Conservation (phyloP, 2,888 invertebrate species). For the Ypsolopha scabrella region DNA sequence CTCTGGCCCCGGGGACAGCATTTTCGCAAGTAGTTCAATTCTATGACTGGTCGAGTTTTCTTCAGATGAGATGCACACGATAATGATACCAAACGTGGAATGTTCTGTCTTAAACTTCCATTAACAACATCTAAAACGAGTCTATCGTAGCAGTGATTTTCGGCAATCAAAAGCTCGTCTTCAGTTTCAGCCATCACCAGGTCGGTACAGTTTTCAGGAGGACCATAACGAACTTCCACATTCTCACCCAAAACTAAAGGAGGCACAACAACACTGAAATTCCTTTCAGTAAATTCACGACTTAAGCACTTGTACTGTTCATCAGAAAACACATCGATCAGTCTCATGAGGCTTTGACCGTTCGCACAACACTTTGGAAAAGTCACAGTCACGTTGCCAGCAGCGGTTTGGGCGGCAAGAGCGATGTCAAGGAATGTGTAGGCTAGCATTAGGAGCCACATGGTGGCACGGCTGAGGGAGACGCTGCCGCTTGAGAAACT, state of each 20-base stretch:
- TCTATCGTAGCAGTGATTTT: conserved; percentile 40
- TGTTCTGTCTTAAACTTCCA: conserved; percentile 27
- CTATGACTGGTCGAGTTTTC: background rate
- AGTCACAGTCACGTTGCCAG: conserved; percentile 20
- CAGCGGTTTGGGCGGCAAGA: conserved; percentile 16
- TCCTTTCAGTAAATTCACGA: conserved; percentile 20
- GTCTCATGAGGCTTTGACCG: conserved; percentile 37
- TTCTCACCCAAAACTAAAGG: conserved; percentile 32
- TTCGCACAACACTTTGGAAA: conserved; percentile 54
- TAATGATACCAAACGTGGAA: conserved; percentile 42
- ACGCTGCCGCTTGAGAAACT: conserved; percentile 10
- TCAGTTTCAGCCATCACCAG: conserved; percentile 24
- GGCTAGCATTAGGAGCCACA: conserved; percentile 35
- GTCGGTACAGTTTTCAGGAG: conserved; percentile 33
- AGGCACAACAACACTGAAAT: conserved; percentile 27
- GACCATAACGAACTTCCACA: conserved; percentile 29
- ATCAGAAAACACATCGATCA: conserved; percentile 17
- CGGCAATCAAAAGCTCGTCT: conserved; percentile 13
- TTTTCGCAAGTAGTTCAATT: conserved; percentile 33
- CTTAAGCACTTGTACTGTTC: conserved; percentile 37
- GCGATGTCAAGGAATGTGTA: conserved; percentile 21
- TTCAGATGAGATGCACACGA: conserved; percentile 14
- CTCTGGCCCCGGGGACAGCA: conserved; percentile 48
- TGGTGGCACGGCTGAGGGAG: conserved; percentile 16
- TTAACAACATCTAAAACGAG: conserved; percentile 37